These are phyloP conservation scores for Miichthys miiuy DNA, from an alignment of 2,797 vertebrate genomes.

Conservation along the genomic window DNA sequence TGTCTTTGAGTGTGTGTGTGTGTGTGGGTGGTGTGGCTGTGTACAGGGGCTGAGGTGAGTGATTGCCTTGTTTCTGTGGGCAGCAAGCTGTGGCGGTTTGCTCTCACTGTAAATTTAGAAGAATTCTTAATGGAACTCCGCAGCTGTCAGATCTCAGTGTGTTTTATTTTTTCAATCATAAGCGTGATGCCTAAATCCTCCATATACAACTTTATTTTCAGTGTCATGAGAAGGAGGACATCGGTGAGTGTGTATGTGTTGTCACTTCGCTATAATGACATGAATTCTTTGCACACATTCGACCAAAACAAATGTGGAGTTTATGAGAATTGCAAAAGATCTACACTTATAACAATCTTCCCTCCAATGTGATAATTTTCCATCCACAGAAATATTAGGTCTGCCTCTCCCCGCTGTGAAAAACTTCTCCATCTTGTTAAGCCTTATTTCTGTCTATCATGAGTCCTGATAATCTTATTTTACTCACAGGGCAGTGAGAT, in stretches of 20 bases:
- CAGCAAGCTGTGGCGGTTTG: constrained; percentile 72
- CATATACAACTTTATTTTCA: constrained; percentile 25
- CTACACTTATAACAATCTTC: neutral
- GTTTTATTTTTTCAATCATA: constrained; percentile 18
- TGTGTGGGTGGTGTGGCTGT: constrained; percentile 51
- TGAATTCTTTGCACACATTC: neutral
- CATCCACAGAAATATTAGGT: neutral
- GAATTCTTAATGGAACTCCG: constrained; percentile 76
- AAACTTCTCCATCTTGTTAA: neutral
- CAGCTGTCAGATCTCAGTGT: constrained; percentile 64
- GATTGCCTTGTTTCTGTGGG: constrained; percentile 81
- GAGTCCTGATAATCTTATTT: neutral
- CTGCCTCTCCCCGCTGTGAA: no score
- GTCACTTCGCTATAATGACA: neutral
- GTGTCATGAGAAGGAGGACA: constrained; percentile 11
- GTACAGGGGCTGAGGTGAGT: constrained; percentile 73
- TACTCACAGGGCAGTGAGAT: neutral
- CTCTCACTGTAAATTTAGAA: constrained; percentile 80
- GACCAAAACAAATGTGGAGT: no score
- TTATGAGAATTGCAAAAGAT: no score
- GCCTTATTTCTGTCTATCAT: neutral
- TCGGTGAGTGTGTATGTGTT: neutral
- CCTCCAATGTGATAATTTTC: neutral
- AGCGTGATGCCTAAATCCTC: constrained; percentile 25
- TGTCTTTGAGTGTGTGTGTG: constrained; percentile 24